These are phyloP conservation scores for Cecropterus lyciades DNA, from an alignment of 1,140 invertebrate genomes.

Conservation along the genomic window DNA sequence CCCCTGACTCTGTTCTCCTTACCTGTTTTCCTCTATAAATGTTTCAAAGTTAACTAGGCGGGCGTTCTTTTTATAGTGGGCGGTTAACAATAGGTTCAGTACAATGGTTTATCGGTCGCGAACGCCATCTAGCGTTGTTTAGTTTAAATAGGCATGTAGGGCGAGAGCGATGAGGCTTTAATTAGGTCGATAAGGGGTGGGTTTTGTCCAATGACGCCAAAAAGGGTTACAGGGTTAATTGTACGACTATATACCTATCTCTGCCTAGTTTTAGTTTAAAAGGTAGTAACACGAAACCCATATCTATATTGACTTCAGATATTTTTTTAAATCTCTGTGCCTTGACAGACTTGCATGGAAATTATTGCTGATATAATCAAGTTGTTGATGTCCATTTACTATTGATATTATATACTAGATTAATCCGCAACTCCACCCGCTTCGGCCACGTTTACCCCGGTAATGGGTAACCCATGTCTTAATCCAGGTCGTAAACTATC, in stretches of 20 bases:
- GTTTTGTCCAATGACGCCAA: constrained; percentile 7
- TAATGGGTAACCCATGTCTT: no score
- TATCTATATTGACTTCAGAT: no score
- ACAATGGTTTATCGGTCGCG: constrained; percentile 34
- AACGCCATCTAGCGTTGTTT: constrained; percentile 37
- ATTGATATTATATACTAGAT: no score
- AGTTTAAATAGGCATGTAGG: constrained; percentile 35
- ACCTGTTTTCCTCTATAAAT: not conserved
- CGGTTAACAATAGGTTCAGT: constrained; percentile 35
- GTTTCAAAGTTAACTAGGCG: constrained; percentile 21
- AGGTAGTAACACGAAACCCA: no score
- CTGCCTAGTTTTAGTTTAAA: not conserved
- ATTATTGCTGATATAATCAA: no score
- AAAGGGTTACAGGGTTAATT: constrained; percentile 26
- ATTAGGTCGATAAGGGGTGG: constrained; percentile 33
- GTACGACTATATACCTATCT: not conserved
- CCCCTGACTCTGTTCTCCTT: constrained; percentile 8
- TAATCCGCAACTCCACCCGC: no score
- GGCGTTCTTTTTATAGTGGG: constrained; percentile 33
- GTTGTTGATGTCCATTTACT: no score
- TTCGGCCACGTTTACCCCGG: no score
- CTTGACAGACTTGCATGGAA: no score
- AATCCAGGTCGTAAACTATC: no score
- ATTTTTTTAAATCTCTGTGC: no score
- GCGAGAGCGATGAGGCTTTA: constrained; percentile 25